Evolutionary conservation across 2,113 vertebrate genomes (phyloP).

Genomic region (Lepus europaeus): DNA sequence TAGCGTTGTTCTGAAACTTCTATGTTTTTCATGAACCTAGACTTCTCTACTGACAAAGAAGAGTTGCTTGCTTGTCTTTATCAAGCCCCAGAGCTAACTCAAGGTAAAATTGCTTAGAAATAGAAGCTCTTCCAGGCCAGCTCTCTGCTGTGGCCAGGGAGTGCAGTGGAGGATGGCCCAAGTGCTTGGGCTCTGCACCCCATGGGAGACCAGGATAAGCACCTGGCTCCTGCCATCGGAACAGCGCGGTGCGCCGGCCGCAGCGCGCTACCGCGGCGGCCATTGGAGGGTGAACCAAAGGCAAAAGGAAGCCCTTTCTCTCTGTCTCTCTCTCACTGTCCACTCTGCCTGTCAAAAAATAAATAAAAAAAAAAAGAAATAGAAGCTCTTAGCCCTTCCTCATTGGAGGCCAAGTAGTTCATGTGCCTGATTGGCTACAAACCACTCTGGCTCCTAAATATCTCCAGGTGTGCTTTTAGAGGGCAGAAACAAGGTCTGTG

Average conservation of each 20-base stretch:
- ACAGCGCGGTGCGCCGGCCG: no score
- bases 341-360: no score
- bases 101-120: background rate
- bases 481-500: no score
- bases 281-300: no score
- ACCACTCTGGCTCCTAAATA: background rate
- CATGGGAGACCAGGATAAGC: no score
- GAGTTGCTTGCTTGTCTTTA: background rate
- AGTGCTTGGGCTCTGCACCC: no score
- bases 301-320: fast-evolving
- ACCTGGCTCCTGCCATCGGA: no score
- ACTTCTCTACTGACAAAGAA: background rate
- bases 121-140: background rate
- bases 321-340: no score
- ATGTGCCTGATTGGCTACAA: background rate
- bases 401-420: background rate
- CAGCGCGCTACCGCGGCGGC: no score
- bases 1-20: background rate
- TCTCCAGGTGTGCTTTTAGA: background rate
- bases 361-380: no score
- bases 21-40: background rate
- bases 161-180: no score
- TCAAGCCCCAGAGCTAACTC: background rate
- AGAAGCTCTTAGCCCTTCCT: background rate
- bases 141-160: no score